These are phyloP conservation scores for Ceyx margarethae DNA, from an alignment of 2,113 vertebrate species.

Conservation along the genomic window DNA sequence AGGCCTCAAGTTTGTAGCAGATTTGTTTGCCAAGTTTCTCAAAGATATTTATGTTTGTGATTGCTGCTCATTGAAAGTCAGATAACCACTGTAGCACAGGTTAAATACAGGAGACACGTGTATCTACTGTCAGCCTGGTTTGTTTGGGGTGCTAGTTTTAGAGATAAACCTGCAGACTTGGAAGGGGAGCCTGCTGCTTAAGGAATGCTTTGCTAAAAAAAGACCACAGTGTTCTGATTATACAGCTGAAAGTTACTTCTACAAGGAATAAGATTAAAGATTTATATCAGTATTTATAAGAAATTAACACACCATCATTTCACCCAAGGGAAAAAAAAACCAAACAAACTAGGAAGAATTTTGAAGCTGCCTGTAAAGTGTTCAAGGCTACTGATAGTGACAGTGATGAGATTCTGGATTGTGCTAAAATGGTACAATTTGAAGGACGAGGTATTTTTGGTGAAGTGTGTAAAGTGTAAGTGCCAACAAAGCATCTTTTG, in stretches of 20 bases:
- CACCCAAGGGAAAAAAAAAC: not conserved
- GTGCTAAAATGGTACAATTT: not conserved
- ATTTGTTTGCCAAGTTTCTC: not conserved
- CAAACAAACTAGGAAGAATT: not conserved
- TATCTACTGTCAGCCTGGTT: not conserved
- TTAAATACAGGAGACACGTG: not conserved
- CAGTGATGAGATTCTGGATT: not conserved
- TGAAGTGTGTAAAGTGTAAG: not conserved
- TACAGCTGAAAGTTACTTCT: not conserved
- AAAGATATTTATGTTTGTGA: not conserved
- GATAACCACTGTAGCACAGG: not conserved
- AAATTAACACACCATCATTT: not conserved
- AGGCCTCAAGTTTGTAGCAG: not conserved
- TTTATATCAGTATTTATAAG: not conserved
- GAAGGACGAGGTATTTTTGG: not conserved
- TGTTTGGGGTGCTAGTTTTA: not conserved
- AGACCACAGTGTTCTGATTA: not conserved
- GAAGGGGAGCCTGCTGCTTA: not conserved
- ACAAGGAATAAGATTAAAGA: not conserved
- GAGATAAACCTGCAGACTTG: not conserved
- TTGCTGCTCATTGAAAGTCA: not conserved
- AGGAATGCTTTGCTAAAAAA: not conserved
- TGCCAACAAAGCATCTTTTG: slow-evolving; percentile 48
- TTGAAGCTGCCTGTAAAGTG: not conserved
- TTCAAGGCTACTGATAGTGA: not conserved